These are phyloP conservation scores for Leptinotarsa undecemlineata DNA, from an alignment of 1,140 invertebrate species.

Conservation along the genomic window DNA sequence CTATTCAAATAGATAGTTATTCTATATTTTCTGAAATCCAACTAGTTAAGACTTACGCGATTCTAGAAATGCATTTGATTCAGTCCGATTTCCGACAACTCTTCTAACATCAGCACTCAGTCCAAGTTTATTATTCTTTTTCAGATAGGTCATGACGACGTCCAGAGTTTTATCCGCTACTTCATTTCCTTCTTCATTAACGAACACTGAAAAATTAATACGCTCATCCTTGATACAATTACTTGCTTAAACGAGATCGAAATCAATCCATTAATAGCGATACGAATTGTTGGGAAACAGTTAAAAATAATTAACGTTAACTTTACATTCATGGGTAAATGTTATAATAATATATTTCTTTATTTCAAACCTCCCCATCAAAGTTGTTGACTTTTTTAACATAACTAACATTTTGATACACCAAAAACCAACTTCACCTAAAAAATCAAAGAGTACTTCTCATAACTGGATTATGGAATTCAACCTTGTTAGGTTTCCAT, in stretches of 20 bases:
- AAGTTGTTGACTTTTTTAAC: too few relatives aligned
- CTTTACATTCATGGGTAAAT: background rate
- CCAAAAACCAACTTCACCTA: too few relatives aligned
- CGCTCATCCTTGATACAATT: background rate
- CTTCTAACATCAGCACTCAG: conserved; percentile 66
- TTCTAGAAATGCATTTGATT: conserved; percentile 69
- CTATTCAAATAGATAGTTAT: too few relatives aligned
- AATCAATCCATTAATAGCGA: background rate
- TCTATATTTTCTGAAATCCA: too few relatives aligned
- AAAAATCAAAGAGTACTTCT: too few relatives aligned
- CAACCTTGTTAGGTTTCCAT: too few relatives aligned
- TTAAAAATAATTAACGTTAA: background rate
- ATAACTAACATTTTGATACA: too few relatives aligned
- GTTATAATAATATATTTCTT: too few relatives aligned
- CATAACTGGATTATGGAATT: too few relatives aligned
- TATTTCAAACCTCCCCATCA: too few relatives aligned
- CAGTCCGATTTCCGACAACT: conserved; percentile 67
- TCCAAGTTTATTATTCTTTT: conserved; percentile 67
- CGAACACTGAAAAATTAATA: conserved; percentile 61
- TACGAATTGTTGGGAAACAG: background rate
- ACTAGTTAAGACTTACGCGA: conserved; percentile 58
- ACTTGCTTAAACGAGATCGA: too few relatives aligned
- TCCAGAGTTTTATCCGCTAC: conserved; percentile 69
- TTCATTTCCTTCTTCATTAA: conserved; percentile 72
- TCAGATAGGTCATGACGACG: conserved; percentile 68